Evolutionary conservation across 2,888 invertebrate genomes (phyloP), one percentile per base, ranked within the genome.

Genomic region (Drosophila lacicola): DNA sequence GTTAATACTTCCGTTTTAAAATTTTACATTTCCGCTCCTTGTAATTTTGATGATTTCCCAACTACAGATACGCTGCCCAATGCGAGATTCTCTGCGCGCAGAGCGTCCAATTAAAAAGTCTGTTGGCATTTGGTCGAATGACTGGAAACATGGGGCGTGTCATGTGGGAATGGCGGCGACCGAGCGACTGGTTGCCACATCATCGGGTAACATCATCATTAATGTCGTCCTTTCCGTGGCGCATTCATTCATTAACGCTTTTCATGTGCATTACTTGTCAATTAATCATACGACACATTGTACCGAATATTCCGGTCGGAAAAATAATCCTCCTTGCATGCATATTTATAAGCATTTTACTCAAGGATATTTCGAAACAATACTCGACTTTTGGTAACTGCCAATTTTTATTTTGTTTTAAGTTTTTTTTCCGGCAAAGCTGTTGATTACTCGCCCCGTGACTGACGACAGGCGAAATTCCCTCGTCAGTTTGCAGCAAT

Each of bases 1-100:
- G 67, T 68, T 73, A 79, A 84, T 73, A 88, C 82, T 88, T 85
- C 82, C 82, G 88, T 53, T 81, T 54, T 54, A 61, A 47, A 72
- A 67, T 66, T 70, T 79, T 36, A 65, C 55, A 56, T 70, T 82
- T 79, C 69, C 74, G 86, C 63, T 80, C 61, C 63, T 44, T 47
- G 63, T 76, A 77, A 74, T 77, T 80, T 74, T 67, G 74, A 63
- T 69, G 71, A 67, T 63, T 70, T 62, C 21, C 55, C 68, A 75
- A 71, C 68, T 80, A 65, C 67, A 46, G 72, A 42, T 42, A 60
- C 55, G 36, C 45, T 66, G 62, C 29, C n/a, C 42, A 34, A 42
- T 60, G 34, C 33, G 54, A 47, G 41, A 44, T 45, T 29, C 54
- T 47, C 25, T 57, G 39, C 64, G 55, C 61, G 51, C 57, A 34